Percentiles rank a stretch among this genome's conserved stretches.
These are phyloP conservation scores for Rallus limicola DNA, from an alignment of 2,113 vertebrate species.

Conservation along the genomic window DNA sequence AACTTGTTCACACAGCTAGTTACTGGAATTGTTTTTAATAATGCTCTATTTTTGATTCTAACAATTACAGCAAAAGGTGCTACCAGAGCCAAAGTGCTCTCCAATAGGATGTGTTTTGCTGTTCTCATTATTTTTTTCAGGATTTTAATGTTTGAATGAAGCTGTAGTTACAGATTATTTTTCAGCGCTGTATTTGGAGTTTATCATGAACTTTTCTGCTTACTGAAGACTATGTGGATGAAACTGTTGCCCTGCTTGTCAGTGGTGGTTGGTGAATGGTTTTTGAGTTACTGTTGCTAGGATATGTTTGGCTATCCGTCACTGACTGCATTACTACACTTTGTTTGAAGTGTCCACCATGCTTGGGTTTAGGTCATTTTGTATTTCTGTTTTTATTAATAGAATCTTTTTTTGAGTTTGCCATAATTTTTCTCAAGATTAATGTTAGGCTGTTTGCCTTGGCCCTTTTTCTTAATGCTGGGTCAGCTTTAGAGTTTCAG, in stretches of 20 bases:
- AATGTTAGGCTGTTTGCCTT: neutral
- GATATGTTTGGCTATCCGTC: neutral
- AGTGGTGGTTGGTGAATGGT: neutral
- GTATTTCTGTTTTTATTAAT: neutral
- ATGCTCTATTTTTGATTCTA: neutral
- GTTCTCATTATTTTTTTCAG: accelerated
- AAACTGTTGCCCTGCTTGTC: neutral
- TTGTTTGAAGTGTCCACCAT: accelerated
- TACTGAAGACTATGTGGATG: neutral
- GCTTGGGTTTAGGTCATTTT: neutral
- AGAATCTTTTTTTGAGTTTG: neutral
- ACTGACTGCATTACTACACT: accelerated
- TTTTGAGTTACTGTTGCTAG: neutral
- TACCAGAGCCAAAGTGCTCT: neutral
- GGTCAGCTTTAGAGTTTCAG: neutral
- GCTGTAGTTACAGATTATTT: accelerated
- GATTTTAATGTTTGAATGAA: neutral
- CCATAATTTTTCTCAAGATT: neutral
- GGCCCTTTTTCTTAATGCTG: neutral
- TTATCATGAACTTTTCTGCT: neutral
- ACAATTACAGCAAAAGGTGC: neutral
- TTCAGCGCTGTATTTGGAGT: neutral
- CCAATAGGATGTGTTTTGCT: neutral
- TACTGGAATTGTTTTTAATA: neutral
- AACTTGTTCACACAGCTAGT: neutral